Conservation (phyloP, 1,140 invertebrate species). For the Bombus fervidus region DNA sequence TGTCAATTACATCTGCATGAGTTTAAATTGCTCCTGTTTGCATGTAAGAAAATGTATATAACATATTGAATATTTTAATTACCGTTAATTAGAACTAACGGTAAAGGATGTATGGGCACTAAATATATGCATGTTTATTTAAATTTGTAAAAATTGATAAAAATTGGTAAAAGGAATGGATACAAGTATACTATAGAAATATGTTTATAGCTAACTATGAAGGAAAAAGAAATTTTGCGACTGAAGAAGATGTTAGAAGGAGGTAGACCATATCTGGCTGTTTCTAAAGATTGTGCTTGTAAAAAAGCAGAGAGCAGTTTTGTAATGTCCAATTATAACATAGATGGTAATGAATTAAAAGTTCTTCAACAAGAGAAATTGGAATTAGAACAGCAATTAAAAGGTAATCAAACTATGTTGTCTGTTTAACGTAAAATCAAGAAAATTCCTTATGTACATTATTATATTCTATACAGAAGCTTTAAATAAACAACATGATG, state of each 20-base stretch:
- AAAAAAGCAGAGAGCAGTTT: slow-evolving; percentile 77
- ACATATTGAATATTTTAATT: neutral
- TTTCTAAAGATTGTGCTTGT: slow-evolving; percentile 84
- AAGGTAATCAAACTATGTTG: slow-evolving; percentile 73
- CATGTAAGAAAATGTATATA: slow-evolving; percentile 12
- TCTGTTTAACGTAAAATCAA: neutral
- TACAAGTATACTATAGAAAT: slow-evolving; percentile 7
- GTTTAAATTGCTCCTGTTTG: slow-evolving; percentile 17
- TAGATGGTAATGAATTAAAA: slow-evolving; percentile 80
- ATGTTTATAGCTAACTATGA: slow-evolving; percentile 70
- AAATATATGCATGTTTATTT: slow-evolving; percentile 4
- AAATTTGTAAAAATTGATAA: neutral
- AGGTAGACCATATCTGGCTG: slow-evolving; percentile 83
- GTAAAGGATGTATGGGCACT: neutral
- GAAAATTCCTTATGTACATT: neutral
- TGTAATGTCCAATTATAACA: slow-evolving; percentile 67
- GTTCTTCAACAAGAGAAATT: slow-evolving; percentile 83
- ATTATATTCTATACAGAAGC: slow-evolving; percentile 76
- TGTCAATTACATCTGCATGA: slow-evolving; percentile 35
- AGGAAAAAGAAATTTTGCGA: slow-evolving; percentile 86
- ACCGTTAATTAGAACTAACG: neutral
- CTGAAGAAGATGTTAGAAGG: slow-evolving; percentile 86
- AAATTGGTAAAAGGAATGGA: neutral
- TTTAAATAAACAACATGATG: slow-evolving; percentile 88
- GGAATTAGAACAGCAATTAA: slow-evolving; percentile 84